Conservation (phyloP, 1,140 invertebrate species). For the Drosophila busckii region DNA sequence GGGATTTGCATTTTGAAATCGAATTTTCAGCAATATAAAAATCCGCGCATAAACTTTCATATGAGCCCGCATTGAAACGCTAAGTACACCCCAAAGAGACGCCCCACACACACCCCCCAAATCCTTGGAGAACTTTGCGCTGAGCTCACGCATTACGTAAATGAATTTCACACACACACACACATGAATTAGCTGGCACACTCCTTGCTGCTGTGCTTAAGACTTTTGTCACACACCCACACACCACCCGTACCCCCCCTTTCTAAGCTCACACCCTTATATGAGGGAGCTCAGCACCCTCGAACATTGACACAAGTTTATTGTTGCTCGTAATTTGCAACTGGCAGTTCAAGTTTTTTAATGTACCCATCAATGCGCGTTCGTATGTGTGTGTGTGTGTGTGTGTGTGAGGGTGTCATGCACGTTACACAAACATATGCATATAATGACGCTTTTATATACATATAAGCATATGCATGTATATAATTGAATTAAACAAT, state of each 20-base stretch:
- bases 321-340: slow-evolving; percentile 52
- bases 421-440: slow-evolving; percentile 39
- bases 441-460: no score
- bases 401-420: slow-evolving; percentile 54
- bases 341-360: slow-evolving; percentile 43
- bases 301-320: slow-evolving; percentile 52
- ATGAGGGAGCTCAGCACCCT: slow-evolving; percentile 14
- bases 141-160: slow-evolving; percentile 60
- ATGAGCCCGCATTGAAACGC: slow-evolving; percentile 32
- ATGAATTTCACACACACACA: slow-evolving; percentile 41
- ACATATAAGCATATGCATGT: no score
- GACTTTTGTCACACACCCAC: slow-evolving; percentile 30
- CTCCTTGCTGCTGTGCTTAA: slow-evolving; percentile 58
- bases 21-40: slow-evolving; percentile 52
- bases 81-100: not conserved
- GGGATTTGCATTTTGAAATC: slow-evolving; percentile 41
- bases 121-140: not conserved
- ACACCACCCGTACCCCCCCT: not conserved
- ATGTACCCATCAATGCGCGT: slow-evolving; percentile 23
- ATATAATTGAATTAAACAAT: slow-evolving; percentile 76
- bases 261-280: not conserved
- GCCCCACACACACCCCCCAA: not conserved
- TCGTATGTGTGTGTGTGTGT: slow-evolving; percentile 9
- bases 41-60: slow-evolving; percentile 58
- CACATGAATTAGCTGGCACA: slow-evolving; percentile 62